Base-by-base conservation (phyloP, 2,113 vertebrate genomes). In the Oryzias melastigma region DNA sequence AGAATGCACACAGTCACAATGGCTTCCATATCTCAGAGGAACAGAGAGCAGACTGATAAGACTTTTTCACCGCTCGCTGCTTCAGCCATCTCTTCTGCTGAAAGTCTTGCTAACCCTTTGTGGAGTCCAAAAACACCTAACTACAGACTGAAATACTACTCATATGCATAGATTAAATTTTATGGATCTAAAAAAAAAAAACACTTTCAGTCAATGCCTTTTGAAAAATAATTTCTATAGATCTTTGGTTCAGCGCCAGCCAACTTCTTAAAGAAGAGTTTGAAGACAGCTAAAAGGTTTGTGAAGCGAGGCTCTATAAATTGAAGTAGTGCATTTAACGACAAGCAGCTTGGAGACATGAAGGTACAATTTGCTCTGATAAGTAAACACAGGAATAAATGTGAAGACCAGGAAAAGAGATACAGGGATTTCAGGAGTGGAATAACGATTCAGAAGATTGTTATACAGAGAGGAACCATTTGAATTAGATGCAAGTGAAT, bases 311-410 rank as follows among this genome's bases (percentile, higher is more conserved):
- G 65, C 76, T 73, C n/a, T 61, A 63, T 63, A 52, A 82, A 85
- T 82, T 74, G 53, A 77, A 84, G 77, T 70, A 62, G 45, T 69
- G 60, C 68, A 74, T 78, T 80, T 76, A 73, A 75, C 79, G 73
- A 82, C 62, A 72, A 52, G 58, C 57, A 71, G 71, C 70, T 63
- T 46, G 51, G 72, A 57, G 75, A 68, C 24, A 24, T 59, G 44
- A 51, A 71, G 46, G 65, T 46, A 58, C 15, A 64, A 35, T 35
- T 35, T 35, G 35, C 52, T 77, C 60, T 66, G 35, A 73, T 66
- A 60, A 54, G 77, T 53, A 79, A 80, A 79, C 58, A 78, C 35
- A 35, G 61, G 59, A 64, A 55, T 41, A 52, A 71, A 52, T 16
- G 20, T 52, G 14, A 24, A 78, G 46, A 29, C 58, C 27, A 24